phyloP scores from a whole-genome alignment of 2,888 invertebrate genomes.

The Stictocephala bisonia region DNA sequence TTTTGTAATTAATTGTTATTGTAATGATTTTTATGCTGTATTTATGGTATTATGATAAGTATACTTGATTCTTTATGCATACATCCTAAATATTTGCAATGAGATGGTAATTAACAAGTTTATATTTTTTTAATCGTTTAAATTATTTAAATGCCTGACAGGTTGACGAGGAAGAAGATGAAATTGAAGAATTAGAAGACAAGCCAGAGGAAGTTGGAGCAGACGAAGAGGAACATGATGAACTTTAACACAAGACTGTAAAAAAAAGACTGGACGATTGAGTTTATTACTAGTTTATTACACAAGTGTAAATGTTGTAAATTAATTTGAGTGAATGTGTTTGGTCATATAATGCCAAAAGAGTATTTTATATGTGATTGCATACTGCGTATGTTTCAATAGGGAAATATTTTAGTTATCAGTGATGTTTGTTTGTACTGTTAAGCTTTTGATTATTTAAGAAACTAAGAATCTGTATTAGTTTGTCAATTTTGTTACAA shows the following conservation, averaged over 20 bases:
- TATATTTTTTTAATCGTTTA: too few relatives aligned
- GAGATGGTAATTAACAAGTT: too few relatives aligned
- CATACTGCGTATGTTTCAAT: conserved; percentile 30
- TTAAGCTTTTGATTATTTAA: too few relatives aligned
- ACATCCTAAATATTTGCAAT: too few relatives aligned
- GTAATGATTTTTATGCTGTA: too few relatives aligned
- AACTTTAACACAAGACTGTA: conserved; percentile 52
- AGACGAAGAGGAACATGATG: conserved; percentile 57
- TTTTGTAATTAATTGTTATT: too few relatives aligned
- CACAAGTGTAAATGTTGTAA: conserved; percentile 20
- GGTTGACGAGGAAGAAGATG: conserved; percentile 53
- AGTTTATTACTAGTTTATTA: conserved; percentile 39
- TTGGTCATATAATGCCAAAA: not conserved
- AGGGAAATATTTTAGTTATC: not conserved
- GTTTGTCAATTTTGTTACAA: too few relatives aligned
- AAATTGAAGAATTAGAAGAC: conserved; percentile 52
- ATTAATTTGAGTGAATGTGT: conserved; percentile 26
- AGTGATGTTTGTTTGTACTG: too few relatives aligned
- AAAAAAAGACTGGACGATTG: conserved; percentile 28
- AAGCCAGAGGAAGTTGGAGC: conserved; percentile 49
- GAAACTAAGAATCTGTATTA: too few relatives aligned
- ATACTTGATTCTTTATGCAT: too few relatives aligned
- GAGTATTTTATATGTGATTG: conserved; percentile 28
- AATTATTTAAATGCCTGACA: too few relatives aligned
- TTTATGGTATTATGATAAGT: too few relatives aligned